Evolutionary conservation across 2,797 vertebrate species (phyloP).

Genomic region (Taeniopygia guttata): DNA sequence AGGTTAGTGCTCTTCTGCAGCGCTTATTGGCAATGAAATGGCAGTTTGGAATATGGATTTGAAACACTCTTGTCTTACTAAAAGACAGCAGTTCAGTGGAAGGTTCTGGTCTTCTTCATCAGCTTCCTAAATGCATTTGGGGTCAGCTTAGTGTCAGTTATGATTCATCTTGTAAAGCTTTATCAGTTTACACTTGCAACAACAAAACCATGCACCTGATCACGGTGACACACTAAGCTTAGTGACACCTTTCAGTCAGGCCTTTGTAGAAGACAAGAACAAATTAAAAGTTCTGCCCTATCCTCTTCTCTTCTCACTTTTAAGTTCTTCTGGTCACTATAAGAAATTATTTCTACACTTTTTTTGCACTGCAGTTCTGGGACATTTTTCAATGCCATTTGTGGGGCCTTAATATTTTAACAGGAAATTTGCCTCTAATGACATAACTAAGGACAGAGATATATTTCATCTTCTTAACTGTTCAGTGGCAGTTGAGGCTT

Average conservation of each 20-base stretch:
- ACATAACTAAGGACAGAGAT: not conserved
- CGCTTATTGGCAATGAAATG: conserved; percentile 25
- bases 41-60: conserved; percentile 47
- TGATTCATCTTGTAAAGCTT: conserved; percentile 55
- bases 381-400: not conserved
- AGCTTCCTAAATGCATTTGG: conserved; percentile 34
- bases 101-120: conserved; percentile 43
- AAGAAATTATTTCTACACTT: not conserved
- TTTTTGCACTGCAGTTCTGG: not conserved
- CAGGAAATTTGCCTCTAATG: not conserved
- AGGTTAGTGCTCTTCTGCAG: conserved; percentile 43
- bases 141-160: conserved; percentile 45
- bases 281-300: conserved; percentile 45
- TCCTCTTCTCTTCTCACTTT: not conserved
- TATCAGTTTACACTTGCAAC: conserved; percentile 42
- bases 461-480: not conserved
- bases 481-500: not conserved
- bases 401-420: not conserved
- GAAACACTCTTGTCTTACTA: conserved; percentile 17
- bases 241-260: not conserved
- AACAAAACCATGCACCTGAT: not conserved
- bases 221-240: not conserved
- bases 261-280: not conserved
- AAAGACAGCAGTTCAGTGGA: conserved; percentile 4
- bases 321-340: not conserved